A percentile compares a stretch with the other conserved stretches of the same genome.
Evolutionary conservation across 2,888 invertebrate species (phyloP).

Genomic region (Xanthostigma xanthostigma): DNA sequence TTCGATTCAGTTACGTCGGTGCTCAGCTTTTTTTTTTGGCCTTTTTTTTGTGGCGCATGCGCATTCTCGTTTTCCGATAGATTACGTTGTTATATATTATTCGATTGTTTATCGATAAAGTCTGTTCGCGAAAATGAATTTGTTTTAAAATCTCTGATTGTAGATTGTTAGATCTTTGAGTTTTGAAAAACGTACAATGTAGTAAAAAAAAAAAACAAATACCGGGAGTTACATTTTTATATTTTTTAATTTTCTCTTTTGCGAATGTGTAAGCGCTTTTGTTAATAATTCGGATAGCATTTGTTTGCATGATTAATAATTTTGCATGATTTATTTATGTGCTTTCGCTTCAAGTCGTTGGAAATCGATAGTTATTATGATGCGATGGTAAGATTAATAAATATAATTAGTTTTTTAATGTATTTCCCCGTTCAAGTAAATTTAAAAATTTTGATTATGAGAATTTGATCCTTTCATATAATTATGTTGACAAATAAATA

Average conservation of each 20-base stretch:
- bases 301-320: slow-evolving; percentile 9
- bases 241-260: too few relatives aligned
- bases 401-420: background rate
- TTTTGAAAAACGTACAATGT: background rate
- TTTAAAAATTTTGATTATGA: too few relatives aligned
- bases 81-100: slow-evolving; percentile 1
- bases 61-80: slow-evolving; percentile 2
- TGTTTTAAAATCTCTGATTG: background rate
- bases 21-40: slow-evolving; percentile 1
- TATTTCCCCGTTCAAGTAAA: too few relatives aligned
- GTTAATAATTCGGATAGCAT: slow-evolving; percentile 5
- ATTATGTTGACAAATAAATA: too few relatives aligned
- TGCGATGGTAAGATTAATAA: slow-evolving; percentile 28
- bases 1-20: background rate
- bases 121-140: background rate
- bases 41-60: slow-evolving; percentile 1
- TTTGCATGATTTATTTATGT: slow-evolving; percentile 9
- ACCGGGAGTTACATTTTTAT: too few relatives aligned
- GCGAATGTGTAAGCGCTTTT: too few relatives aligned
- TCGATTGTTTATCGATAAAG: background rate
- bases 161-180: background rate
- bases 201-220: too few relatives aligned
- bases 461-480: too few relatives aligned
- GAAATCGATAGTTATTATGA: slow-evolving; percentile 28
- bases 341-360: slow-evolving; percentile 24